Conservation (phyloP, 23 tunicate species). For the Aplidium turbinatum region DNA sequence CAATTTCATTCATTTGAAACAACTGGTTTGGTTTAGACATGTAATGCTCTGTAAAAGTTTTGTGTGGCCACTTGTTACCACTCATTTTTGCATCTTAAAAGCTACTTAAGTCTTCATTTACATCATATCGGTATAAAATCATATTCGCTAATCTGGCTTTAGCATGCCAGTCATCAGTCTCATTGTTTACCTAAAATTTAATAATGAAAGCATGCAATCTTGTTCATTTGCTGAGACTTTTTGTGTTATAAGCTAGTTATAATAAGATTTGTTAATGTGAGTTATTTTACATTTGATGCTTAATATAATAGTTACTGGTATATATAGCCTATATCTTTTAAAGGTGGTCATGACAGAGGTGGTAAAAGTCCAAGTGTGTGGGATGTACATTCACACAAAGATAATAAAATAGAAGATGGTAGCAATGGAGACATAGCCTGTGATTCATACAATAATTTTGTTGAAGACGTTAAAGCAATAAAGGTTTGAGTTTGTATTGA, state of each 20-base stretch:
- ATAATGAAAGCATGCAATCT: neutral
- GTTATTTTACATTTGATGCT: no score
- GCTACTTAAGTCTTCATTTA: no score
- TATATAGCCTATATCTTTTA: neutral
- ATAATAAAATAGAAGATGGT: constrained; percentile 62
- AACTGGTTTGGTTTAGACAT: neutral
- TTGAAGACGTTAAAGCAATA: constrained; percentile 65
- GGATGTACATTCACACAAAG: constrained; percentile 71
- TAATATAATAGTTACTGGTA: neutral
- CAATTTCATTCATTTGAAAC: neutral
- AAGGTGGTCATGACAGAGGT: constrained; percentile 68
- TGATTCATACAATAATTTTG: constrained; percentile 63
- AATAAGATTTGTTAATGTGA: no score
- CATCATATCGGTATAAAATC: no score
- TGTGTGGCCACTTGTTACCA: no score
- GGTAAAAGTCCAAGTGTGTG: constrained; percentile 78
- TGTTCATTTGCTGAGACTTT: neutral
- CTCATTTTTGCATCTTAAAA: no score
- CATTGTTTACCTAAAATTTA: neutral
- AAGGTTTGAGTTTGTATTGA: constrained; percentile 28
- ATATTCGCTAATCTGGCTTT: no score
- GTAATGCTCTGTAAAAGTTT: no score
- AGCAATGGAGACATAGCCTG: constrained; percentile 85
- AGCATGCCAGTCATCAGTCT: neutral
- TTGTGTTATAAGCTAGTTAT: no score